Evolutionary conservation across 2,797 vertebrate species (phyloP), one percentile per base, ranked within the genome.

Genomic region (Podargus strigoides): DNA sequence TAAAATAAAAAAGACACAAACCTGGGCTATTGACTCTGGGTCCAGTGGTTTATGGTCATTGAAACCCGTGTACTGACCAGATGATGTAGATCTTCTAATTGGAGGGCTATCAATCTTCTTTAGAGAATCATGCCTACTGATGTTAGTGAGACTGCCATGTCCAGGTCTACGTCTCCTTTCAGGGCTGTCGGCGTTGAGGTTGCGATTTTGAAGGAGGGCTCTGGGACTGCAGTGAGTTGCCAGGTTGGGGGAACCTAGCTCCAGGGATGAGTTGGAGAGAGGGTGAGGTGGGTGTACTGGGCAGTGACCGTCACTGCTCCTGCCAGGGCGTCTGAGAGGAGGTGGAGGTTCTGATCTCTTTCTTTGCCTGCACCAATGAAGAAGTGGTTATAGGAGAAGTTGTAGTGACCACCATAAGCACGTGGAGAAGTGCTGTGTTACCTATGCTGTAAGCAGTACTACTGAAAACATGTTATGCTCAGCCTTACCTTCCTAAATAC

Each of bases 11-110:
- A 77, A 64, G 79, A 64, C 56, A 91, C 94, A 53, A 96, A 99
- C 99, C 99, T 99, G 99, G 98, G 99, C 99, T 97, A 99, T 99
- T 89, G 99, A 99, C 97, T 99, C 99, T 50, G 99, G 99, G 83
- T 99, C 99, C 98, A 99, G 98, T 20, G 98, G 98, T 97, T 99
- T 99, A 96, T 99, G 98, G 92, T 99, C 98, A 34, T 97, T 98
- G 97, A 99, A 99, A 96, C 98, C 98, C 0, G 98, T 98, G 96
- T 99, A 99, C 88, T 99, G 99, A 82, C 99, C 99, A 19, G 99
- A 99, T 6, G 99, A 99, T 1, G 99, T 99, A 63, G 99, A 99
- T 93, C 99, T 99, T 94, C 99, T 98, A 73, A 99, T 99, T 2
- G 99, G 99, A 39, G 99, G 99, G 96, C 99, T 99, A 93, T 99